Percentiles rank a stretch among this genome's conserved stretches.
Evolutionary conservation across 2,797 vertebrate species (phyloP).

Genomic region (Gallinago nigripennis): DNA sequence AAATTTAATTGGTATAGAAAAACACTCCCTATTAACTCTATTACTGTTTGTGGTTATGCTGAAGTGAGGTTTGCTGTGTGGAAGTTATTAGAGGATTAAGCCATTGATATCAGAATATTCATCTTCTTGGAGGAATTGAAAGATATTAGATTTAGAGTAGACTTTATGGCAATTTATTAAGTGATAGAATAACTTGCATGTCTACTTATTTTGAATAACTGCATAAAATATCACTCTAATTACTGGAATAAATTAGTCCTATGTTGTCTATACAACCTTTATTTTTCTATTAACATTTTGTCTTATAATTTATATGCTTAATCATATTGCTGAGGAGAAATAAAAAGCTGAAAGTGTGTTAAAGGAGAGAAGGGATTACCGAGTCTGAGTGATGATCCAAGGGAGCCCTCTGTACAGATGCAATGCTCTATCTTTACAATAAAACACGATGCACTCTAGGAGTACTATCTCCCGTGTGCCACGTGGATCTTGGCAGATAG

Average conservation of each 20-base stretch:
- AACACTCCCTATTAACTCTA: neutral
- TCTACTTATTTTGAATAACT: constrained; percentile 53
- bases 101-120: neutral
- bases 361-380: neutral
- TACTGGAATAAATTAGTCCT: constrained; percentile 45
- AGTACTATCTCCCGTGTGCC: neutral
- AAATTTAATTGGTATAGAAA: constrained; percentile 20
- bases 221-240: constrained; percentile 31
- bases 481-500: neutral
- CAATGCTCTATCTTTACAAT: neutral
- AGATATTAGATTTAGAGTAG: constrained; percentile 7
- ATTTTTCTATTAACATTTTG: constrained; percentile 54
- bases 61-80: neutral
- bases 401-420: neutral
- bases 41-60: neutral
- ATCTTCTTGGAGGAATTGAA: constrained; percentile 21
- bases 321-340: neutral
- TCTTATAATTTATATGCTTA: neutral
- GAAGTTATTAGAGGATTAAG: constrained; percentile 38
- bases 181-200: constrained; percentile 26
- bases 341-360: neutral
- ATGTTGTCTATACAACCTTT: constrained; percentile 1
- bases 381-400: neutral
- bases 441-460: neutral
- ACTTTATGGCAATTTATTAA: constrained; percentile 44